Conservation (phyloP, 2,797 vertebrate genomes). For the Darevskia mixta region DNA sequence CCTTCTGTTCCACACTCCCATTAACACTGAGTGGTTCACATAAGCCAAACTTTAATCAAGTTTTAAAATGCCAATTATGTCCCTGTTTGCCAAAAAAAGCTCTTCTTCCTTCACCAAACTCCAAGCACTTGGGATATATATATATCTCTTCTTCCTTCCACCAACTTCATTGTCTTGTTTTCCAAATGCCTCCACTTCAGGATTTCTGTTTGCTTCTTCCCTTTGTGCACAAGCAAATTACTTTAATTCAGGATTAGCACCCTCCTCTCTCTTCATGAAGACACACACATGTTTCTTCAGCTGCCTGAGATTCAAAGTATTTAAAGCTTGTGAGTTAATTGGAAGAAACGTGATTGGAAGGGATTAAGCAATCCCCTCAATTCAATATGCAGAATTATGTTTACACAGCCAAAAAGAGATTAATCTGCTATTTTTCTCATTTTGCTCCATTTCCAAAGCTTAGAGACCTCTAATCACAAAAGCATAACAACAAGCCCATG, state of each 20-base stretch:
- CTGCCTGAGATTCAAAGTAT: conserved; percentile 68
- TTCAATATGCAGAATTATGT: conserved; percentile 76
- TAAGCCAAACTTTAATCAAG: conserved; percentile 75
- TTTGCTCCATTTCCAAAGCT: conserved; percentile 70
- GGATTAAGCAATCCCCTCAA: conserved; percentile 69
- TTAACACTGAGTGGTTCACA: conserved; percentile 65
- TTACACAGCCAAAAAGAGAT: conserved; percentile 73
- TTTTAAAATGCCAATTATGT: conserved; percentile 67
- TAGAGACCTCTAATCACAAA: conserved; percentile 54
- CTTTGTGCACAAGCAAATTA: conserved; percentile 72
- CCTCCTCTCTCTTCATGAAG: conserved; percentile 50
- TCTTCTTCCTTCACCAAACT: neutral
- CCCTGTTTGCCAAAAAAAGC: conserved; percentile 31
- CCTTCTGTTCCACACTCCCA: conserved; percentile 62
- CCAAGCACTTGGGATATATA: neutral
- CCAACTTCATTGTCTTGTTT: conserved; percentile 69
- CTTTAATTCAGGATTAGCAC: conserved; percentile 75
- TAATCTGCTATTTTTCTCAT: conserved; percentile 69
- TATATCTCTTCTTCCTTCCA: conserved; percentile 29
- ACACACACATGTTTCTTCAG: conserved; percentile 59
- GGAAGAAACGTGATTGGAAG: conserved; percentile 73
- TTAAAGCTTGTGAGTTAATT: conserved; percentile 78
- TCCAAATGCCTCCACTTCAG: conserved; percentile 65
- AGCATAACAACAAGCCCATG: conserved; percentile 39
- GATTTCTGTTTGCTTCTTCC: conserved; percentile 60